Percentiles rank a stretch among this genome's conserved stretches.
phyloP scores from a whole-genome alignment of 2,797 vertebrate genomes.

The Tangara arthus region DNA sequence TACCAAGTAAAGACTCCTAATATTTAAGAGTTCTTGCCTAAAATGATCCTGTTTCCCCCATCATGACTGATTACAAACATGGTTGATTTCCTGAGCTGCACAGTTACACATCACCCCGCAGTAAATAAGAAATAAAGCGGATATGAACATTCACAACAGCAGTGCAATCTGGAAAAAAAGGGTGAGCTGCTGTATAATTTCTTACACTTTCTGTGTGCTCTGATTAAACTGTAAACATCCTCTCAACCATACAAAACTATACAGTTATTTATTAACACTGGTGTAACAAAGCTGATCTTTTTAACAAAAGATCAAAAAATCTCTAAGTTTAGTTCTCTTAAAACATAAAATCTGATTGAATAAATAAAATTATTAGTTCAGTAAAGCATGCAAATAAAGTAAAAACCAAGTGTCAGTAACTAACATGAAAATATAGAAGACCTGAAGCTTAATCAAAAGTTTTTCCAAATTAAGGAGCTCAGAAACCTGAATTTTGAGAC shows the following conservation, averaged over 20 bases:
- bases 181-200: background rate
- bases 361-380: background rate
- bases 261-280: slow-evolving; percentile 62
- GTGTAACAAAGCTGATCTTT: background rate
- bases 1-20: background rate
- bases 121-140: background rate
- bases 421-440: background rate
- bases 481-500: background rate
- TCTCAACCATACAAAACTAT: background rate
- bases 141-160: background rate
- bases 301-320: background rate
- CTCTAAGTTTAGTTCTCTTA: slow-evolving; percentile 31
- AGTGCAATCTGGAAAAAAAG: background rate
- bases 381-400: background rate
- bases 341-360: slow-evolving; percentile 8
- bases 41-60: background rate
- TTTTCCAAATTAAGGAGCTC: background rate
- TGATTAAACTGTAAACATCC: slow-evolving; percentile 3
- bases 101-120: background rate
- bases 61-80: background rate
- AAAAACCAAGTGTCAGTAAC: background rate
- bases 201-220: background rate
- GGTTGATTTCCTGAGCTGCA: background rate
- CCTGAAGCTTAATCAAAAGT: background rate
- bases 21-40: background rate